Percentiles rank a stretch among this genome's conserved stretches.
These are phyloP conservation scores for Ophion slaviceki DNA, from an alignment of 2,888 invertebrate genomes.

Conservation along the genomic window DNA sequence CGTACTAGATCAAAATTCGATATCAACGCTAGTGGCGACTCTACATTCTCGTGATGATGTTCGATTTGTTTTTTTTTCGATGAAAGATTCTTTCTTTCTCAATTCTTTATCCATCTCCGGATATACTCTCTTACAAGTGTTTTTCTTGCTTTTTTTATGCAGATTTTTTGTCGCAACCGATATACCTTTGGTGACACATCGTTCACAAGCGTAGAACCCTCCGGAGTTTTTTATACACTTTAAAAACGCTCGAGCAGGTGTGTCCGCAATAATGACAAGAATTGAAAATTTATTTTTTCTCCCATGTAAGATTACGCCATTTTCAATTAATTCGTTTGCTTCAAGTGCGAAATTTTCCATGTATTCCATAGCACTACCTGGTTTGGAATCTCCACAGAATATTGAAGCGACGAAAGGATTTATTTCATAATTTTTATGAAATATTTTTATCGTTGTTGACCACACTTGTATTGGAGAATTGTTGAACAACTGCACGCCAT, in stretches of 20 bases:
- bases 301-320: neutral
- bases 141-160: neutral
- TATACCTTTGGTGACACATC: slow-evolving; percentile 59
- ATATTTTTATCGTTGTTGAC: slow-evolving; percentile 39
- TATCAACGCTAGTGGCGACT: slow-evolving; percentile 60
- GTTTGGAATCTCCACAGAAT: slow-evolving; percentile 44
- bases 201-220: slow-evolving; percentile 63
- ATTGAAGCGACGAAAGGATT: slow-evolving; percentile 12
- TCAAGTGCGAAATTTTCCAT: slow-evolving; percentile 63
- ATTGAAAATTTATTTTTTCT: slow-evolving; percentile 38
- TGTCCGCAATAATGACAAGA: slow-evolving; percentile 62
- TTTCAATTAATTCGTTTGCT: slow-evolving; percentile 52
- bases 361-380: slow-evolving; percentile 44
- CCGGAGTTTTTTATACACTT: slow-evolving; percentile 64
- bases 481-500: no score
- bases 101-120: neutral
- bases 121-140: no score
- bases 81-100: slow-evolving; percentile 66
- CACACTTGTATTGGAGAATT: slow-evolving; percentile 45
- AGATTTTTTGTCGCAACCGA: slow-evolving; percentile 35
- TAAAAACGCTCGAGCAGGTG: slow-evolving; percentile 62
- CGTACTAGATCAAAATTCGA: slow-evolving; percentile 63
- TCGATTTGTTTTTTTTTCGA: slow-evolving; percentile 52
- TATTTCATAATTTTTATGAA: no score
- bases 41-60: slow-evolving; percentile 59